Conservation (phyloP, 1,140 invertebrate species). For the Phthorimaea operculella region DNA sequence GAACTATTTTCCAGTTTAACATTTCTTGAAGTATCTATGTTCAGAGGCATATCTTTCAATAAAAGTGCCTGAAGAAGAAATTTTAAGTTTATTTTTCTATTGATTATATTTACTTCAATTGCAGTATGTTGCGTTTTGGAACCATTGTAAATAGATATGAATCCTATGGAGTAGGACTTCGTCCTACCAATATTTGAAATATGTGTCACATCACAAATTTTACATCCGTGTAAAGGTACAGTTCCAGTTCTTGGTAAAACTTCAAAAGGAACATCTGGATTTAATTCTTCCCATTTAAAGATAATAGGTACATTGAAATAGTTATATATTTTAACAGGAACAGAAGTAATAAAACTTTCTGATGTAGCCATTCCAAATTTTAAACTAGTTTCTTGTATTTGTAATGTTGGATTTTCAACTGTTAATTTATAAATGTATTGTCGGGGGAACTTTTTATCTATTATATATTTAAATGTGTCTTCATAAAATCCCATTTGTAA, state of each 20-base stretch:
- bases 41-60: constrained; percentile 57
- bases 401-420: constrained; percentile 42
- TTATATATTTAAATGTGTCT: constrained; percentile 39
- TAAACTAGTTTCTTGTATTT: constrained; percentile 41
- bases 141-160: constrained; percentile 25
- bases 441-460: constrained; percentile 37
- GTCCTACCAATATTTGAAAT: constrained; percentile 44
- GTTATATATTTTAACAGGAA: constrained; percentile 50
- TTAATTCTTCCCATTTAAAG: constrained; percentile 41
- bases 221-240: constrained; percentile 38
- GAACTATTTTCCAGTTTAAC: constrained; percentile 56
- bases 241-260: constrained; percentile 37
- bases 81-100: constrained; percentile 50
- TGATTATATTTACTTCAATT: constrained; percentile 46
- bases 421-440: constrained; percentile 40
- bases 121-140: constrained; percentile 27
- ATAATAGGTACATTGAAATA: constrained; percentile 43
- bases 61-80: constrained; percentile 43
- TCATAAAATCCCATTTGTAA: constrained; percentile 27
- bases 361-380: constrained; percentile 59
- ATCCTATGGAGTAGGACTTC: constrained; percentile 47
- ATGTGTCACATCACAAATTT: constrained; percentile 47
- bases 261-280: constrained; percentile 44
- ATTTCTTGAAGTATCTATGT: constrained; percentile 46
- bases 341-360: constrained; percentile 48